Base-by-base conservation (phyloP, 2,113 vertebrate genomes). In the Rhinolophus sinicus region DNA sequence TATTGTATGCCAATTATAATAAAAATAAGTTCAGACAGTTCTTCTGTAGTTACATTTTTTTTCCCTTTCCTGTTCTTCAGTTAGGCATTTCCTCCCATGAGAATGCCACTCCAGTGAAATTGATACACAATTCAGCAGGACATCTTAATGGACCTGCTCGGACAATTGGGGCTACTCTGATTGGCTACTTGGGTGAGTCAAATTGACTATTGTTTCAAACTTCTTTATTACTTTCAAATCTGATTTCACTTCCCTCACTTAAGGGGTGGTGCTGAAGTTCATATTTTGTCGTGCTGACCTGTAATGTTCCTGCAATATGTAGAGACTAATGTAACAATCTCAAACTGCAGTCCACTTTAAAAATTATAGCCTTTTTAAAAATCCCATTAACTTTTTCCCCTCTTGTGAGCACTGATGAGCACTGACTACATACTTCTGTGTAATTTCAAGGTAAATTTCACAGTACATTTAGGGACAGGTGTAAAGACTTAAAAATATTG, bases 51-150 rank as follows among this genome's bases (percentile, higher is more conserved):
- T 52, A 40, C 50, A 40, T 19, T 78, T 89, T 86, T 44, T 87
- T 94, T 90, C 35, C 67, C 52, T 91, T 93, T 76, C 58, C 89
- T 97, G 0, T 97, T 96, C 92, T 94, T 9, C 90, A 99, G 99
- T 98, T 99, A 96, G 99, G 99, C 0, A 99, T 99, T 97, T 99
- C 99, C 56, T 99, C 99, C 89, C 99, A 99, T 90, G 99, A 99
- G 98, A 99, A 99, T 10, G 99, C 99, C 97, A 99, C 99, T 1
- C 99, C 99, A 0, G 99, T 99, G 92, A 99, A 99, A 72, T 95
- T 99, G 91, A 98, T 99, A 0, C 99, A 99, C 94, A 99, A 99
- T 11, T 99, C 99, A 3, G 99, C 99, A 6, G 99, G 99, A 0
- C 99, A 99, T 97, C 99, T 99, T 77, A 99, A 99, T 12, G 99